Conservation (phyloP, 2,113 vertebrate species). For the Xenus cinereus region DNA sequence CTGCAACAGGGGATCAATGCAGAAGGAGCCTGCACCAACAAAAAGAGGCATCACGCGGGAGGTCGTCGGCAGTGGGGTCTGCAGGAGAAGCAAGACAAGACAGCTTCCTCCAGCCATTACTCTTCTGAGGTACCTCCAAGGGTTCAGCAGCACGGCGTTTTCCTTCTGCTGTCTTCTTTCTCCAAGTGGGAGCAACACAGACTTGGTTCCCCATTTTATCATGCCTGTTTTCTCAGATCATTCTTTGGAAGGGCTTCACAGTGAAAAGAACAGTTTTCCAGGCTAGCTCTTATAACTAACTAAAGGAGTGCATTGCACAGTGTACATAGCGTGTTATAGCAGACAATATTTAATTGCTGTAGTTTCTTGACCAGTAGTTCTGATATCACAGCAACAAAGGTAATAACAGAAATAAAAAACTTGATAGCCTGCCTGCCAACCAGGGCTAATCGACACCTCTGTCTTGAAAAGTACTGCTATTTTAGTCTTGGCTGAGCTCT, state of each 20-base stretch:
- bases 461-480: not conserved
- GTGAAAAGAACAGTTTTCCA: not conserved
- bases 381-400: not conserved
- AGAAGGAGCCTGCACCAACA: not conserved
- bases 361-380: not conserved
- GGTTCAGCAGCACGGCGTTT: not conserved
- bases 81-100: not conserved
- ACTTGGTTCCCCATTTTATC: not conserved
- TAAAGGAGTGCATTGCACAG: accelerated
- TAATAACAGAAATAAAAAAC: not conserved
- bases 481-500: not conserved
- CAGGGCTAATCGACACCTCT: not conserved
- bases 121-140: not conserved
- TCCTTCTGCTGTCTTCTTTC: not conserved
- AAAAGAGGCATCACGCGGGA: accelerated
- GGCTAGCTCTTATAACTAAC: not conserved
- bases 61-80: not conserved
- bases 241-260: not conserved
- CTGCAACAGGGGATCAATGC: not conserved
- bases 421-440: not conserved
- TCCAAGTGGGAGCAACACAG: not conserved
- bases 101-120: not conserved
- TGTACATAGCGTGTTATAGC: accelerated
- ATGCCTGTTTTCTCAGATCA: not conserved
- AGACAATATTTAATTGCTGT: not conserved